phyloP scores from a whole-genome alignment of 2,888 invertebrate species.

The Teleiodes luculella region DNA sequence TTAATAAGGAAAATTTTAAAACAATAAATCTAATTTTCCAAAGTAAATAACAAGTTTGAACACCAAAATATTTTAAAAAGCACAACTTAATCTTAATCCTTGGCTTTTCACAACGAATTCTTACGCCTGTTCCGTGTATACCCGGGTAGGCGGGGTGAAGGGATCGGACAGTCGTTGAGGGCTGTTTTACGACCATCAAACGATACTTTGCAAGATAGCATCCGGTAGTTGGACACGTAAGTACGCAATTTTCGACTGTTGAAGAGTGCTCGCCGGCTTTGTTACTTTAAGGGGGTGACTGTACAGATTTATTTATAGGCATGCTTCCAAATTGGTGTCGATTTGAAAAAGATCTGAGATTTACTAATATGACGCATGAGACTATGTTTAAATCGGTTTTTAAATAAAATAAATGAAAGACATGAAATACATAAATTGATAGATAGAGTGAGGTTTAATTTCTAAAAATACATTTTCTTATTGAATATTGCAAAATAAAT shows the following conservation, averaged over 20 bases:
- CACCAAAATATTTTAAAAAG: too few relatives aligned
- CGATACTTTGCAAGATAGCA: conserved; percentile 74
- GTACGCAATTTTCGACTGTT: conserved; percentile 47
- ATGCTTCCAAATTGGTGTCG: background rate
- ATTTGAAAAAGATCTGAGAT: background rate
- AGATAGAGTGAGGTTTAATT: too few relatives aligned
- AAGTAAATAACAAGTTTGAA: too few relatives aligned
- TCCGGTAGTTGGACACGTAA: conserved; percentile 63
- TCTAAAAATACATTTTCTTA: too few relatives aligned
- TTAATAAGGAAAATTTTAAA: too few relatives aligned
- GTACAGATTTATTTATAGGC: conserved; percentile 7
- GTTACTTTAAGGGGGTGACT: conserved; percentile 32
- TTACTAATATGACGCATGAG: background rate
- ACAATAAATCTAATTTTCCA: too few relatives aligned
- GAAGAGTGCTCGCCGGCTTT: conserved; percentile 31
- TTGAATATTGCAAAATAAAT: too few relatives aligned
- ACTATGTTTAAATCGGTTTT: too few relatives aligned
- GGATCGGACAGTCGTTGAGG: conserved; percentile 74
- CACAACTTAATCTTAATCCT: background rate
- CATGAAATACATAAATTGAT: too few relatives aligned
- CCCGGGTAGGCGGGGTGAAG: conserved; percentile 28
- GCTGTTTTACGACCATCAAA: conserved; percentile 77
- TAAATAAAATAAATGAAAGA: too few relatives aligned
- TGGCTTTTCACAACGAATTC: background rate
- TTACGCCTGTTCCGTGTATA: conserved; percentile 8